Evolutionary conservation across 2,888 invertebrate species (phyloP).

Genomic region (Allophyes oxyacanthae): DNA sequence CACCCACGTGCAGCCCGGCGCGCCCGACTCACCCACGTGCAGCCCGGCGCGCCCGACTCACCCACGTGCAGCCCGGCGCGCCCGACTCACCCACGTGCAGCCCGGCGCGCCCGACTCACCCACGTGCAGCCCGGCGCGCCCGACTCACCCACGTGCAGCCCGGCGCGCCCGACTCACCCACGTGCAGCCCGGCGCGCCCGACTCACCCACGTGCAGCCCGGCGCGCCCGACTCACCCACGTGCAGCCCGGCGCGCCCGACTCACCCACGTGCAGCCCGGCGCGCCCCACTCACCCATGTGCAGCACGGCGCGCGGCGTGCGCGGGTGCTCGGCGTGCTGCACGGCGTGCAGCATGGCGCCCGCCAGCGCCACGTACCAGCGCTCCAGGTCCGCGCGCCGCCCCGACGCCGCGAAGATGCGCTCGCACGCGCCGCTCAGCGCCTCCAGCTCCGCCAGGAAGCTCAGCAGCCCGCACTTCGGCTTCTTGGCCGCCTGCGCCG

Average conservation of each 20-base stretch:
- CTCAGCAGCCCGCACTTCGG: slow-evolving; percentile 96
- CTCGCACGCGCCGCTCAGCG: slow-evolving; percentile 95
- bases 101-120: too few species aligned
- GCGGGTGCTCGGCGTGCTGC: slow-evolving; percentile 93
- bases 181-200: slow-evolving; percentile 88
- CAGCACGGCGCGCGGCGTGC: slow-evolving; percentile 92
- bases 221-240: too few species aligned
- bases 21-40: slow-evolving; percentile 3
- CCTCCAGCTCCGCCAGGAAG: slow-evolving; percentile 97
- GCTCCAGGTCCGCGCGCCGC: slow-evolving; percentile 96
- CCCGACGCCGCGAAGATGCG: slow-evolving; percentile 94
- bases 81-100: slow-evolving; percentile 84
- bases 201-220: not conserved
- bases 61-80: slow-evolving; percentile 68
- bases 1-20: too few species aligned
- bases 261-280: slow-evolving; percentile 47
- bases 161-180: not conserved
- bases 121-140: too few species aligned
- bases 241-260: not conserved
- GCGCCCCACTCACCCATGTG: slow-evolving; percentile 90
- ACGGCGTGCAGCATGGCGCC: slow-evolving; percentile 1
- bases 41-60: slow-evolving; percentile 70
- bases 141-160: too few species aligned
- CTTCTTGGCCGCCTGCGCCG: slow-evolving; percentile 84
- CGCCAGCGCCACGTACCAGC: slow-evolving; percentile 91